Evolutionary conservation across 2,113 vertebrate species (phyloP), one percentile per base, ranked within the genome.

Genomic region (Euleptes europaea): DNA sequence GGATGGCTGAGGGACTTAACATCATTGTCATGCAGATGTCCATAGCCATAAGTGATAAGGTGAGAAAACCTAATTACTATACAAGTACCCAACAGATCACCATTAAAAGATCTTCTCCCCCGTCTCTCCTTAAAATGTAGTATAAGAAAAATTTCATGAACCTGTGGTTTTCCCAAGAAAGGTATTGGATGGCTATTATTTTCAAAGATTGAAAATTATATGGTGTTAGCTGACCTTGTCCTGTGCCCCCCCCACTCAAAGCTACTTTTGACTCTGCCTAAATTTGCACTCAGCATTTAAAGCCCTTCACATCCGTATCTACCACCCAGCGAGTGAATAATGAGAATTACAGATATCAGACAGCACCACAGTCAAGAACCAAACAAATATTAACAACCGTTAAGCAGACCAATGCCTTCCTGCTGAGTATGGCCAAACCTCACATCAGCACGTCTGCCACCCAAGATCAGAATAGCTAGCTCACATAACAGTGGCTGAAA

Each of bases 341-440:
- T 90, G 93, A 96, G 90, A 93, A 83, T 80, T 88, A 94, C 95
- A 95, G 94, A 93, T 93, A 95, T 90, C 94, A 91, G 87, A 92
- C 94, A 95, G 91, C 92, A 90, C 86, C 78, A 90, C 83, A 74
- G 91, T 90, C 92, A 91, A 92, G 95, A 93, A 88, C 71, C 94
- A 97, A 97, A 97, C 93, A 93, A 93, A 95, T 97, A 87, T 94
- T 96, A 97, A 96, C 94, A 96, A 92, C 95, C 95, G 91, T 92
- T 57, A 93, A 96, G 95, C 95, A 96, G 93, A 94, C 93, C 88
- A 93, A 79, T 93, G 93, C 90, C 92, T 92, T 93, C 94, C 94
- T 93, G 95, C 96, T 96, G 96, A 87, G 94, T 92, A 92, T 95
- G 93, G 95, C 93, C 92, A 86, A 73, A 80, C 78, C 69, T 92